Conservation (phyloP, 1,140 invertebrate genomes). For the Eriocheir sinensis region DNA sequence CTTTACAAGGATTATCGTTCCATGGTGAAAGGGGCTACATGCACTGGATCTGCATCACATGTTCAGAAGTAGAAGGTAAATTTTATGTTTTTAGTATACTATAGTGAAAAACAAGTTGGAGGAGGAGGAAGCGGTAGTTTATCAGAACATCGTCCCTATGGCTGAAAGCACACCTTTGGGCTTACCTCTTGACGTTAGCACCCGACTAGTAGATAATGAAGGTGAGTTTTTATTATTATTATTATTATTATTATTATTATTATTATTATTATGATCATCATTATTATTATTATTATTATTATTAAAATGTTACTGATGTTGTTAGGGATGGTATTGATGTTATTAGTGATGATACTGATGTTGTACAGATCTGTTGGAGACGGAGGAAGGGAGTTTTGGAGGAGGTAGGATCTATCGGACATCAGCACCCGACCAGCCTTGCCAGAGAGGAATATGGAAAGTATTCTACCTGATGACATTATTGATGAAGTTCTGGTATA, state of each 20-base stretch:
- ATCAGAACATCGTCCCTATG: conserved; percentile 55
- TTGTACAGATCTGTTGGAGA: neutral
- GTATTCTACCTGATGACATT: conserved; percentile 54
- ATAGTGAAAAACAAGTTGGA: neutral
- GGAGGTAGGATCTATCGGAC: neutral
- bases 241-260: neutral
- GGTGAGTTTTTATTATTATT: conserved; percentile 36
- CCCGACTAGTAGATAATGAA: conserved; percentile 51
- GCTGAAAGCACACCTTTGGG: conserved; percentile 50
- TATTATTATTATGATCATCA: too few species aligned
- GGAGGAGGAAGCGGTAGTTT: conserved; percentile 38
- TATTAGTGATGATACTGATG: conserved; percentile 4
- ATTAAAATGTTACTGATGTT: neutral
- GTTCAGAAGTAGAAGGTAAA: neutral
- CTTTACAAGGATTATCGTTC: too few species aligned
- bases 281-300: neutral
- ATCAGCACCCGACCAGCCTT: conserved; percentile 37
- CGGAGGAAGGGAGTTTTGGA: too few species aligned
- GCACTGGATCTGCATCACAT: too few species aligned
- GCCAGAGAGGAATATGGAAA: too few species aligned
- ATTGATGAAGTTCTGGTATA: conserved; percentile 50
- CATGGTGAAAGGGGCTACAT: neutral
- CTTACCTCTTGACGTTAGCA: conserved; percentile 44
- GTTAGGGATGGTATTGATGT: conserved; percentile 40
- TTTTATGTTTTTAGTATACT: neutral